These are phyloP conservation scores for Alca torda DNA, from an alignment of 2,797 vertebrate genomes.

Conservation along the genomic window DNA sequence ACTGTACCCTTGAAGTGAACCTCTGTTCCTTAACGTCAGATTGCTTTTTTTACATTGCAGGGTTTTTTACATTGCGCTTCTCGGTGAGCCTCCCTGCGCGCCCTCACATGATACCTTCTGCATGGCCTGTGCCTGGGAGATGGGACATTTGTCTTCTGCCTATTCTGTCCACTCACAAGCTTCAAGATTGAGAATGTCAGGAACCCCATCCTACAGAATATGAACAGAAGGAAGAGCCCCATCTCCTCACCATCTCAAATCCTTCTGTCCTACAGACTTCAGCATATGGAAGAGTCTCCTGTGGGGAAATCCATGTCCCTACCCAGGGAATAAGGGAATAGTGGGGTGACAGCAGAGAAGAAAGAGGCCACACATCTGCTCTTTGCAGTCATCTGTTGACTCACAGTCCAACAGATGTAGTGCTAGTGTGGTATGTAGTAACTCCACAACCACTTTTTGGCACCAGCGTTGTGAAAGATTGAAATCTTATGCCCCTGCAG, in stretches of 20 bases:
- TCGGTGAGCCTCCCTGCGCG: fast-evolving
- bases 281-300: background rate
- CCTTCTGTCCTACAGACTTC: background rate
- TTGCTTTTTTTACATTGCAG: background rate
- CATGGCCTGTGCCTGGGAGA: background rate
- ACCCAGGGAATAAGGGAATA: background rate
- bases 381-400: background rate
- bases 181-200: background rate
- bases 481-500: background rate
- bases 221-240: background rate
- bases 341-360: background rate
- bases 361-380: background rate
- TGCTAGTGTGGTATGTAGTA: background rate
- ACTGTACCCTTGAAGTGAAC: background rate
- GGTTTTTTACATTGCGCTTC: background rate
- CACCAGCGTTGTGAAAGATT: background rate
- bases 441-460: background rate
- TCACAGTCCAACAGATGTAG: background rate
- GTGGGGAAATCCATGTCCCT: background rate
- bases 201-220: background rate
- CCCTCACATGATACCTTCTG: background rate
- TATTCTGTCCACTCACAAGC: background rate
- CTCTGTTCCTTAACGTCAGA: background rate
- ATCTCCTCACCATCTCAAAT: background rate
- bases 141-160: background rate